A percentile compares a stretch with the other conserved stretches of the same genome.
These are phyloP conservation scores for Sebastes diaconus DNA, from an alignment of 2,797 vertebrate genomes.

Conservation along the genomic window DNA sequence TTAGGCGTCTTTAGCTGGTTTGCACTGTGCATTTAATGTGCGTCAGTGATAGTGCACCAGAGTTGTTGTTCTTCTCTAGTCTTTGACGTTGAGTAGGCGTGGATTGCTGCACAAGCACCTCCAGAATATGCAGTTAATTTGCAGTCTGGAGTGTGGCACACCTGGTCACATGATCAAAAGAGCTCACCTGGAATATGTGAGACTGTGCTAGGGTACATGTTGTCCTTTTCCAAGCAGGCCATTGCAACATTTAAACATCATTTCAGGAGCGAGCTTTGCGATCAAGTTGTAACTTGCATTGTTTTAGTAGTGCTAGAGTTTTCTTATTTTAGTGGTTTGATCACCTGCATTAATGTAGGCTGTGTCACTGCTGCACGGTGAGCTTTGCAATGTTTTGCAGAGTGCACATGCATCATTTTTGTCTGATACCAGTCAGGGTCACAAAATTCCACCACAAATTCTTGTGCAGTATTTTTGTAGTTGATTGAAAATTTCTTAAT, in stretches of 20 bases:
- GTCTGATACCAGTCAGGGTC: slow-evolving; percentile 12
- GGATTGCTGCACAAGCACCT: neutral
- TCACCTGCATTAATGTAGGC: neutral
- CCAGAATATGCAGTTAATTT: neutral
- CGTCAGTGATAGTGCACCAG: neutral
- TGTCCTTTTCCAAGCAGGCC: neutral
- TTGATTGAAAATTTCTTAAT: too few relatives aligned
- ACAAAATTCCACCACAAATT: neutral
- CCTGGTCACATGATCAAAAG: neutral
- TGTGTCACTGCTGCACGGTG: slow-evolving; percentile 22
- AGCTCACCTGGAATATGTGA: neutral
- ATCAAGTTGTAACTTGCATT: neutral
- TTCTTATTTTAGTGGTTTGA: neutral
- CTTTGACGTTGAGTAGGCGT: neutral
- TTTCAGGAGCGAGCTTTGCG: too few relatives aligned
- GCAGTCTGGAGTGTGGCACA: neutral
- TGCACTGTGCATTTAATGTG: neutral
- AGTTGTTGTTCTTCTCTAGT: neutral
- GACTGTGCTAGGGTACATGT: too few relatives aligned
- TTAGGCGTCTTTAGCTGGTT: neutral
- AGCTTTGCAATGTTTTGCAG: slow-evolving; percentile 17
- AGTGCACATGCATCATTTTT: slow-evolving; percentile 1
- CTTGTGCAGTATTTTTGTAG: neutral
- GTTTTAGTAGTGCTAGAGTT: neutral
- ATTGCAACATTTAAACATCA: too few relatives aligned